Percentiles rank a stretch among this genome's conserved stretches.
Evolutionary conservation across 1,140 invertebrate genomes (phyloP).

Genomic region (Drosophila melanica): DNA sequence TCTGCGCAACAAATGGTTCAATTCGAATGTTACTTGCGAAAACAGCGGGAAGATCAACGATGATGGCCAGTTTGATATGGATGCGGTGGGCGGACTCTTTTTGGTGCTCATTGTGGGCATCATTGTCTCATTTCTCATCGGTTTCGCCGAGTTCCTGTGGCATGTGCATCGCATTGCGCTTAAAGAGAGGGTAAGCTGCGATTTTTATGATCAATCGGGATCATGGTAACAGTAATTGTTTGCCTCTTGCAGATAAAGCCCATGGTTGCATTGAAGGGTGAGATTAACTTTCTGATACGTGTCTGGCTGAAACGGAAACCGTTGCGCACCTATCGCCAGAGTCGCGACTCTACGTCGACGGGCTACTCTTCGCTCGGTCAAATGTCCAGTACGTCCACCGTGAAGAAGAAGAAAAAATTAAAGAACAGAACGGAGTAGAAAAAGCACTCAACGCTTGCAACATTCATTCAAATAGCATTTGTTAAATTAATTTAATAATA

Average conservation of each 20-base stretch:
- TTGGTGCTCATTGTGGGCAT: slow-evolving; percentile 91
- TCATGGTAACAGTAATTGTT: not conserved
- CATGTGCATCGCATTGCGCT: slow-evolving; percentile 91
- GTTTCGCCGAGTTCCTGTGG: slow-evolving; percentile 92
- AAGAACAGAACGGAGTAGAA: slow-evolving; percentile 26
- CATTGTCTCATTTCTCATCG: slow-evolving; percentile 87
- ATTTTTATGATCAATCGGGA: too few relatives aligned
- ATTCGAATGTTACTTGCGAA: slow-evolving; percentile 78
- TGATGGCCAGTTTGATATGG: slow-evolving; percentile 88
- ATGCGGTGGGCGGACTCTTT: slow-evolving; percentile 95
- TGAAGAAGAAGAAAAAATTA: slow-evolving; percentile 65
- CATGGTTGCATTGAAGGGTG: slow-evolving; percentile 86
- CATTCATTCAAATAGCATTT: slow-evolving; percentile 60
- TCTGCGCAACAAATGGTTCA: slow-evolving; percentile 93
- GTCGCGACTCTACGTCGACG: slow-evolving; percentile 70
- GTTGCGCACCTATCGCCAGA: slow-evolving; percentile 83
- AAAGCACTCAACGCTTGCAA: slow-evolving; percentile 35
- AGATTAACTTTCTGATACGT: slow-evolving; percentile 87
- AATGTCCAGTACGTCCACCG: slow-evolving; percentile 48
- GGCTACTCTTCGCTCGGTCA: slow-evolving; percentile 64
- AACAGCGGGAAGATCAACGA: slow-evolving; percentile 48
- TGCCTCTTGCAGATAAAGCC: slow-evolving; percentile 85
- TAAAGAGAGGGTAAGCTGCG: slow-evolving; percentile 86
- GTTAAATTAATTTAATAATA: slow-evolving; percentile 18
- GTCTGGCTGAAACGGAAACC: slow-evolving; percentile 88